Base-by-base conservation (phyloP, 2,797 vertebrate genomes). In the Poecile montanus region DNA sequence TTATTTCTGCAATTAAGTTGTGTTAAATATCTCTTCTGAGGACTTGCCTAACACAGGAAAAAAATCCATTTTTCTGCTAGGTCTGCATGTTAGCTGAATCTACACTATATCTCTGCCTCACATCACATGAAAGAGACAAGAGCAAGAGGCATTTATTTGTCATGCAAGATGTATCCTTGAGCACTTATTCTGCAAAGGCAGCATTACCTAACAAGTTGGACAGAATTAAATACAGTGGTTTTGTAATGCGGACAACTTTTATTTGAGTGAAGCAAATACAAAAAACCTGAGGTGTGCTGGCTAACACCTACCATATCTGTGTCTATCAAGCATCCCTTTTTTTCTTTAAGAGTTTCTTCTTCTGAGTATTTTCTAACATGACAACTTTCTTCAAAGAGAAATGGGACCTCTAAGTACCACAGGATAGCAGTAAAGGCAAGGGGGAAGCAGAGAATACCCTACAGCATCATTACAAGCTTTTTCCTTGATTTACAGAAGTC, bases 1-100 rank as follows among this genome's bases (percentile, higher is more conserved):
- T 92, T 94, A 96, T 96, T 97, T 96, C 85, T 85, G 38, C 91
- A 96, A 95, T 91, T 93, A 86, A 71, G 73, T 85, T 58, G 42
- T 81, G 85, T 91, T 40, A 53, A 76, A 36, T 38, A 75, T 68
- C 84, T 94, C 73, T 86, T 92, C 61, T 60, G 65, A 60, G 91
- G 80, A 89, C 82, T 81, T 89, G 50, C 67, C 86, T 75, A 80
- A 91, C 2, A 0, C 29, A 95, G 74, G 53, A 88, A 89, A 96
- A 96, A 90, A 75, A 91, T 57, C 47, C 34, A 80, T 95, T 97
- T 95, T 92, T 95, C 87, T 90, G 68, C 89, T 48, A n/a, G 75
- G 87, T 91, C 91, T 96, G 80, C 44, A 11, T 10, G 32, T 96
- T 93, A 94, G 86, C 77, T 91, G 45, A 87, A 92, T 89, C 84